These are phyloP conservation scores for Fragum sueziense DNA, from an alignment of 2,888 invertebrate species.

Conservation along the genomic window DNA sequence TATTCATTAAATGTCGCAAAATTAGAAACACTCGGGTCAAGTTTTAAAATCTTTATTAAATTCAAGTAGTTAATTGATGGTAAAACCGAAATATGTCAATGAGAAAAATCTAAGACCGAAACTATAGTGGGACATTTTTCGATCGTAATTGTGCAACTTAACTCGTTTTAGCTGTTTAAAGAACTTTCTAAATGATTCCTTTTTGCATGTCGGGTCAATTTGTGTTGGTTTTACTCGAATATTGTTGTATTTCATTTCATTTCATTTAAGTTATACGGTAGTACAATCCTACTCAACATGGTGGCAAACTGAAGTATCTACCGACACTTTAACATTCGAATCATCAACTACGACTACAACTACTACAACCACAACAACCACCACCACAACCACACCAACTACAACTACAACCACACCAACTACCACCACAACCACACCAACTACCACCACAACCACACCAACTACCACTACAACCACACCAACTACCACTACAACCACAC, in stretches of 20 bases:
- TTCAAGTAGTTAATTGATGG: too few relatives aligned
- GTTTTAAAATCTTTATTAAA: too few relatives aligned
- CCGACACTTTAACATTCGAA: constrained; percentile 8
- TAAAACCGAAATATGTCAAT: too few relatives aligned
- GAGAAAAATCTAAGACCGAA: too few relatives aligned
- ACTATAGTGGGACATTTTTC: too few relatives aligned
- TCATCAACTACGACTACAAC: neutral
- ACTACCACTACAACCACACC: neutral
- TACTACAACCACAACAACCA: neutral
- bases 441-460: neutral
- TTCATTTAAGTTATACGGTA: constrained; percentile 24
- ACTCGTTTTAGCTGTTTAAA: too few relatives aligned
- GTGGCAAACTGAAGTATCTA: constrained; percentile 29
- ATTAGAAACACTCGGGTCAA: too few relatives aligned
- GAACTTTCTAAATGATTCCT: too few relatives aligned
- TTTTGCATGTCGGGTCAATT: too few relatives aligned
- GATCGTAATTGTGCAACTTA: too few relatives aligned
- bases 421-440: neutral
- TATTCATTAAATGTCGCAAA: too few relatives aligned
- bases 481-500: neutral
- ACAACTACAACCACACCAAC: neutral
- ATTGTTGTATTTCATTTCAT: neutral
- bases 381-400: neutral
- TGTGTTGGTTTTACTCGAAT: too few relatives aligned
- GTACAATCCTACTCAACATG: neutral